Base-by-base conservation (phyloP, 2,888 invertebrate species). In the Luperina nickerlii region DNA sequence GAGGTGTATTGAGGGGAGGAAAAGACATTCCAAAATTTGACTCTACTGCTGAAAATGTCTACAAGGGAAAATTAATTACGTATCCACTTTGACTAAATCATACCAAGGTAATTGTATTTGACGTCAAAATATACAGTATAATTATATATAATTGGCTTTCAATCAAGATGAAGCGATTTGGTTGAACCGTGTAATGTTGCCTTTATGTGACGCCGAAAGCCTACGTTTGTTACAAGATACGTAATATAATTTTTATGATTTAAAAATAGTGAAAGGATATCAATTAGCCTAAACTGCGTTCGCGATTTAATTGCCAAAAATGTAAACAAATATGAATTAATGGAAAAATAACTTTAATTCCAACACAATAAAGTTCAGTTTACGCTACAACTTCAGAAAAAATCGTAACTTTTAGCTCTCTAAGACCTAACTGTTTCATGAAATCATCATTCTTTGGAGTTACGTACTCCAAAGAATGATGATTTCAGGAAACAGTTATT, bases 71-170 rank as follows among this genome's bases (percentile, higher is more conserved):
- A 45, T n/a, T 51, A 67, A 76, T 80, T 67, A 80, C 60, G n/a
- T 51, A 76, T 60, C 66, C 77, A 76, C 67, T 83, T 80, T 67
- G 32, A 76, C 42, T 81, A 48, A 82, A 65, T 63, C 63, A 54
- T 79, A 57, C n/a, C 6, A 24, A 60, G 42, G 83, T 79, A 79
- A 79, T 74, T 65, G 54, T 82, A 57, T 79, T 65, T 62, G 7
- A 18, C 38, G 7, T 48, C 27, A 51, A 70, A 60, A 66, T n/a
- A 79, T 81, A 5, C 18, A 15, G 6, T 45, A 45, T 45, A 9
- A 38, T 38, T 45, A 45, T 42, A 48, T 27, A 60, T 45, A 45
- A 45, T 45, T 45, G 27, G 15, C 15, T 45, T 27, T 24, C 27
- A 42, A 72, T 57, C 18, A 71, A 71, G 20, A 1, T 15, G 15